Evolutionary conservation across 2,888 invertebrate species (phyloP), one percentile per base, ranked within the genome.

Genomic region (Nasonia oneida): DNA sequence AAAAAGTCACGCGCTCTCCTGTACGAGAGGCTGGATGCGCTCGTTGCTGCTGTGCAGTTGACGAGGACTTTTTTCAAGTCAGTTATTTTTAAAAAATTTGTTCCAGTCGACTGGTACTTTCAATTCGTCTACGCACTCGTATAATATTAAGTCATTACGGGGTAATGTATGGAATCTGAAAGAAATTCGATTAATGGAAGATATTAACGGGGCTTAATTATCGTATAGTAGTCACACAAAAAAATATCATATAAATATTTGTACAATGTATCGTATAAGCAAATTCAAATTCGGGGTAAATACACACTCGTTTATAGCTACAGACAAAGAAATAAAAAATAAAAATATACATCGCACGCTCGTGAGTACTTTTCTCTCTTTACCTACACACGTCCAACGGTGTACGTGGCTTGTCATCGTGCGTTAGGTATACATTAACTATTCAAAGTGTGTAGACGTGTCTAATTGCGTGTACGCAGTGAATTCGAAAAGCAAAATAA

Each of bases 101-200:
- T 10, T 12, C 29, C 29, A 29, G 42, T 33, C 70, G 80, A 84
- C 75, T 84, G 84, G 84, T 80, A 80, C 67, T 84, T 80, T 73
- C 37, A 75, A 76, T 82, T 75, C 50, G 18, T 67, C 50, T 67
- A 75, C 37, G 18, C 18, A 64, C 2, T 73, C 14, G 37, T 33
- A 18, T 33, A 42, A 39, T 5, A 53, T 33, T 67, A 33, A 4
- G 33, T 15, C 37, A 76, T 10, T 15, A 39, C 33, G 2, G 64
- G 42, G 71, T 18, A 15, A 42, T 29, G 29, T 29, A 29, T n/a
- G 5, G 18, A 73, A 81, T 74, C 61, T 79, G 70, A 79, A 73
- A 73, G 50, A 53, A 33, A 29, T 37, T 12, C n/a, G n/a, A 50
- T 50, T 70, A 47, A n/a, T 61, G 77, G 70, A 71, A 3, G 3